Percentiles rank a stretch among this genome's conserved stretches.
Evolutionary conservation across 2,888 invertebrate species (phyloP).

Genomic region (Nematopogon swammerdamellus): DNA sequence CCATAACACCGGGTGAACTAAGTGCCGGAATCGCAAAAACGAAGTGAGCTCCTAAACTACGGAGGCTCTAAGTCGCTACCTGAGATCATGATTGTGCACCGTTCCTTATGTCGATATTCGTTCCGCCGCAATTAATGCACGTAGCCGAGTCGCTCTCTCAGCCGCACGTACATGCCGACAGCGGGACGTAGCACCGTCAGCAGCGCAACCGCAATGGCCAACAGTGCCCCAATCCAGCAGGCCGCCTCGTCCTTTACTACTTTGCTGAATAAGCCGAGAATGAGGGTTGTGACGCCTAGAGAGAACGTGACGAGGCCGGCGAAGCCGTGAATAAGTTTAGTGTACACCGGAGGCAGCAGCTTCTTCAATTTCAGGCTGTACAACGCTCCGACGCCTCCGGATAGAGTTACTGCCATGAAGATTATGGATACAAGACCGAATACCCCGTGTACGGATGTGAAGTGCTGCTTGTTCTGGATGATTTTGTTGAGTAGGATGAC

Average conservation of each 20-base stretch:
- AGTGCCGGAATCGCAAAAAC: too few relatives aligned
- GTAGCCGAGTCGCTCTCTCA: slow-evolving; percentile 8
- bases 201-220: slow-evolving; percentile 4
- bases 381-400: slow-evolving; percentile 41
- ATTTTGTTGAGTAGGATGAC: slow-evolving; percentile 43
- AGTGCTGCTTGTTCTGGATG: slow-evolving; percentile 28
- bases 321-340: slow-evolving; percentile 40
- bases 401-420: slow-evolving; percentile 34
- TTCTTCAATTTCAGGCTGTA: slow-evolving; percentile 43
- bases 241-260: slow-evolving; percentile 3
- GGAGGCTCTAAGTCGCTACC: too few relatives aligned
- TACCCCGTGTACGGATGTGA: slow-evolving; percentile 35
- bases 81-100: too few relatives aligned
- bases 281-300: slow-evolving; percentile 36
- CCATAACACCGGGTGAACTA: too few relatives aligned
- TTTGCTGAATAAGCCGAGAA: slow-evolving; percentile 27
- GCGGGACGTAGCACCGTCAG: slow-evolving; percentile 8
- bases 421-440: slow-evolving; percentile 42
- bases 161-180: slow-evolving; percentile 8
- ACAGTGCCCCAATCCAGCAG: slow-evolving; percentile 1
- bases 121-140: too few relatives aligned
- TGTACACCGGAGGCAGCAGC: slow-evolving; percentile 42
- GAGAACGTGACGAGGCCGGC: slow-evolving; percentile 37
- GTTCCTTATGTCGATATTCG: too few relatives aligned
- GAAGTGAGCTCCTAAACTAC: too few relatives aligned